Base-by-base conservation (phyloP, 2,113 vertebrate genomes). In the Taxidea taxus region DNA sequence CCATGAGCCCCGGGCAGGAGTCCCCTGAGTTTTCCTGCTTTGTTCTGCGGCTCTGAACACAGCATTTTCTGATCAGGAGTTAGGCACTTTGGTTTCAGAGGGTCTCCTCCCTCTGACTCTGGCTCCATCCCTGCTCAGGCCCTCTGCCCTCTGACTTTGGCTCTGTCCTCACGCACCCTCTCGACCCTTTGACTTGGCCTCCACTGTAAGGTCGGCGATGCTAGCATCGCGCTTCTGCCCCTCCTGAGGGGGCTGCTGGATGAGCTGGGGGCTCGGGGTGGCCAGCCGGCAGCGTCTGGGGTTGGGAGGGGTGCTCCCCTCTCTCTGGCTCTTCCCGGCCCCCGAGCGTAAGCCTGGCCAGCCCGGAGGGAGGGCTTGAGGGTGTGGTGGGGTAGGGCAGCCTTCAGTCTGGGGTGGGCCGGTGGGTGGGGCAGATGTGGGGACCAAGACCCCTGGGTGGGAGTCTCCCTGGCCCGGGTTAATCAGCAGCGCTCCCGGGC, bases 351-450 rank as follows among this genome's bases (percentile, higher is more conserved):
- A 58, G 54, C 58, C 34, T 49, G 56, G 80, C 37, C 83, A 27
- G 21, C 0, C 4, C 72, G 27, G 21, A 23, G 58, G 56, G 11
- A 3, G 42, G 68, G 42, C 34, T 49, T 13, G 34, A 8, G 34
- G 27, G 58, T 13, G 20, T 6, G 37, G 7, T 1, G 0, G 0
- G 1, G 34, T 27, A 37, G 37, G 23, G 13, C 20, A 3, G 7
- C 23, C 5, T 18, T 54, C 25, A 0, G 39, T 34, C 42, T 15
- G 54, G 34, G 37, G 21, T 2, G 51, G 54, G 42, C 29, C 21
- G 42, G 20, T 20, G 18, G 11, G 6, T 3, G 87, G 25, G 47
- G 37, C 51, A 11, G 54, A 44, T 18, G 4, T 3, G 44, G 60
- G 18, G 49, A 31, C 49, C 0, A 11, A 51, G 39, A 13, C 20